These are phyloP conservation scores for Nematolebias whitei DNA, from an alignment of 2,113 vertebrate genomes.

Conservation along the genomic window DNA sequence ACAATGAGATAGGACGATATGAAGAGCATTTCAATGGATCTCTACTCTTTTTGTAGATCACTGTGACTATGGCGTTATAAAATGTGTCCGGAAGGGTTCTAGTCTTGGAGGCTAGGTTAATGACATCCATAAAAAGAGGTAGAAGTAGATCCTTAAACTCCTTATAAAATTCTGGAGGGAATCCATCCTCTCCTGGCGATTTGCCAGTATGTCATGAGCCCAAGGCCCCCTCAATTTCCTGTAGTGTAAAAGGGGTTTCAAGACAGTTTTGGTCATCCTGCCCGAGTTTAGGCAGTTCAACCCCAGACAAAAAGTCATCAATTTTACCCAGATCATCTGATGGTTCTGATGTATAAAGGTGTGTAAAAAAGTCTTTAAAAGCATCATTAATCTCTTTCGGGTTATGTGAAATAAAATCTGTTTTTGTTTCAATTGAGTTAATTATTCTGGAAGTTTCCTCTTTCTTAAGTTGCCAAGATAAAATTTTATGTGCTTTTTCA, in stretches of 20 bases:
- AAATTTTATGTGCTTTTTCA: too few species aligned
- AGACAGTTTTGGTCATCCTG: conserved; percentile 4
- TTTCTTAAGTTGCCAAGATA: too few species aligned
- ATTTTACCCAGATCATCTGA: background rate
- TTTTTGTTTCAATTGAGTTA: background rate
- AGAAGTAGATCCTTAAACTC: conserved; percentile 18
- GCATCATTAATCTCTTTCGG: background rate
- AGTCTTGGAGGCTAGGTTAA: background rate
- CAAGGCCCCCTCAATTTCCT: conserved; percentile 3
- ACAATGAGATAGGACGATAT: background rate
- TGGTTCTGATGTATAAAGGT: background rate
- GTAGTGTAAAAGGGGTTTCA: background rate
- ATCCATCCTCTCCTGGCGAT: conserved; percentile 11
- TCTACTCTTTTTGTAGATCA: background rate
- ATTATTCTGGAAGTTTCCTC: too few species aligned
- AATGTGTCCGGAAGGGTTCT: background rate
- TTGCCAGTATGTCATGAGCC: background rate
- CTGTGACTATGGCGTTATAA: background rate
- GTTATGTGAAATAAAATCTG: background rate
- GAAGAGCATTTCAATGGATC: conserved; percentile 3
- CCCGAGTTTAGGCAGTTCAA: conserved; percentile 1
- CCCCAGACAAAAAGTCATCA: background rate
- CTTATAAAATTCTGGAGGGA: conserved; percentile 9
- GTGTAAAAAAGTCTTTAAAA: background rate
- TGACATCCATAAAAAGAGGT: background rate